Conservation (phyloP, 2,888 invertebrate species). For the Platycheirus albimanus region DNA sequence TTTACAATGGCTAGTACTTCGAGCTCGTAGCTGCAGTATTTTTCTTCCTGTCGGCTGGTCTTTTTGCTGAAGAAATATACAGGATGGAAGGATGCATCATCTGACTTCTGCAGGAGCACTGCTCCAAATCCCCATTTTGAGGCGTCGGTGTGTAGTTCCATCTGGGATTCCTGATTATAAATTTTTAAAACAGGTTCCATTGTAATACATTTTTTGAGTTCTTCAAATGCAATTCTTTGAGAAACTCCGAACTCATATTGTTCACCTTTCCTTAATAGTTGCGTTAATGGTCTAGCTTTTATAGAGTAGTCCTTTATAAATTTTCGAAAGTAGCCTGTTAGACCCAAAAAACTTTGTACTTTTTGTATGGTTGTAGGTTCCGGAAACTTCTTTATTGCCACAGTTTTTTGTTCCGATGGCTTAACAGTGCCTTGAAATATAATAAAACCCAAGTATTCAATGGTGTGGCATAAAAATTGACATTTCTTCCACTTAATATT, state of each 20-base stretch:
- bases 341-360: background rate
- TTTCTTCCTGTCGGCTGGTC: background rate
- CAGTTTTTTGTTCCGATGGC: background rate
- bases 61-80: slow-evolving; percentile 13
- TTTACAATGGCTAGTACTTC: slow-evolving; percentile 39
- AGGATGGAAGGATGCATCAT: background rate
- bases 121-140: too few species aligned
- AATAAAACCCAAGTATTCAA: slow-evolving; percentile 1
- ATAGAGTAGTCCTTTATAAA: background rate
- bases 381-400: too few species aligned
- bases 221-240: slow-evolving; percentile 74
- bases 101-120: slow-evolving; percentile 10
- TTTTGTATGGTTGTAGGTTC: background rate
- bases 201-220: slow-evolving; percentile 72
- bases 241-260: background rate
- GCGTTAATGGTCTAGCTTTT: slow-evolving; percentile 2
- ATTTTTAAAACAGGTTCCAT: slow-evolving; percentile 42
- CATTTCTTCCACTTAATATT: too few species aligned
- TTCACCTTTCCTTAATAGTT: background rate
- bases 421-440: background rate
- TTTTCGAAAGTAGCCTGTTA: slow-evolving; percentile 1
- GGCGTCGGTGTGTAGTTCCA: slow-evolving; percentile 48
- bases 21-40: too few species aligned
- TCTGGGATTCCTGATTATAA: slow-evolving; percentile 16
- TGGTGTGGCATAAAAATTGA: slow-evolving; percentile 2